Conservation (phyloP, 2,888 invertebrate species). For the Geophilus truncorum region DNA sequence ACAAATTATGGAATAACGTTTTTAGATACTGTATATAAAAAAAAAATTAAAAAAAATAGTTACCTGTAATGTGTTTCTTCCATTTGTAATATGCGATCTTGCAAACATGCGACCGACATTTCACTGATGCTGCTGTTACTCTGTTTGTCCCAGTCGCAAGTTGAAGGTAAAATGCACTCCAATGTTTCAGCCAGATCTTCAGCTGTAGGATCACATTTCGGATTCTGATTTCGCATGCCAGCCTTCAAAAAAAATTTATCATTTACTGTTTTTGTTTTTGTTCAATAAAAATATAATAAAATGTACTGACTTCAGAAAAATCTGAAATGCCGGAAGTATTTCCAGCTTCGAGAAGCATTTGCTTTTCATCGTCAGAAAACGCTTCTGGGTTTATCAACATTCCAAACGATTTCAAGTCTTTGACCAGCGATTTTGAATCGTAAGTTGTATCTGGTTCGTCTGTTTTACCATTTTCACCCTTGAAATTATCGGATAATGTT, state of each 20-base stretch:
- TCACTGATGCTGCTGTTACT: slow-evolving; percentile 81
- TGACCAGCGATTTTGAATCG: neutral
- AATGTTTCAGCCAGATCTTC: slow-evolving; percentile 8
- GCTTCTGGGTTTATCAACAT: slow-evolving; percentile 46
- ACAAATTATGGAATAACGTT: neutral
- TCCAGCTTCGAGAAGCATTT: slow-evolving; percentile 44
- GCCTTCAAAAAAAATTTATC: neutral
- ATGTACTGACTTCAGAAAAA: slow-evolving; percentile 39
- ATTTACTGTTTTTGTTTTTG: neutral
- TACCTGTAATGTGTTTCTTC: slow-evolving; percentile 72
- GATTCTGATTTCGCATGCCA: neutral
- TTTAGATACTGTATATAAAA: neutral
- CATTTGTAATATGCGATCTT: slow-evolving; percentile 89
- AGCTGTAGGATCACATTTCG: neutral
- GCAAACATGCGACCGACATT: slow-evolving; percentile 79
- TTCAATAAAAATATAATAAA: slow-evolving; percentile 27
- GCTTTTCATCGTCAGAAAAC: slow-evolving; percentile 50
- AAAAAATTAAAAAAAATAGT: too few species aligned
- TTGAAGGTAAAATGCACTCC: neutral
- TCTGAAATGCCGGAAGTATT: slow-evolving; percentile 40
- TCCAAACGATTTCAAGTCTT: slow-evolving; percentile 47
- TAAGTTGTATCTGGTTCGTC: neutral
- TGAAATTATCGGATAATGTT: neutral
- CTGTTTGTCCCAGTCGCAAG: slow-evolving; percentile 88
- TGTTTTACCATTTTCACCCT: neutral